Evolutionary conservation across 2,888 invertebrate genomes (phyloP), one percentile per base, ranked within the genome.

Genomic region (Diarsia brunnea): DNA sequence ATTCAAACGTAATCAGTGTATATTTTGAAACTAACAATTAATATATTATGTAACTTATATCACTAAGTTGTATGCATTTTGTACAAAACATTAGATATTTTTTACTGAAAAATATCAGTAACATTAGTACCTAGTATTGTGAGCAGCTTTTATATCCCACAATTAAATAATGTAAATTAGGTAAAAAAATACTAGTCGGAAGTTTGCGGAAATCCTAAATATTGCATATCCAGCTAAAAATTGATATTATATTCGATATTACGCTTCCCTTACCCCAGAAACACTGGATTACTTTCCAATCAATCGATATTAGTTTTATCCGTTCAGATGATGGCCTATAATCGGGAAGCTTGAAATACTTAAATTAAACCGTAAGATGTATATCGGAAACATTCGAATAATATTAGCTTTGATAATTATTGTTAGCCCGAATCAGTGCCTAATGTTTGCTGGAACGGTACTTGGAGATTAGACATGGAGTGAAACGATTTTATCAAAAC

Each of bases 371-470:
- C 83, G 66, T 93, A 93, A 94, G 93, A 89, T 92, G 91, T 95
- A 92, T 95, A 95, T 93, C 91, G 91, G 90, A 92, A 78, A 89
- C 43, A 89, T 81, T 86, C 86, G 85, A 89, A 89, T 92, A 91
- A 91, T 91, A 90, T 93, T 95, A 95, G 95, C 96, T 96, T 96
- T 95, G 94, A 93, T 95, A 96, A 76, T 86, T 84, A 87, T 94
- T 93, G 92, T 94, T 95, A 95, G 93, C 94, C 90, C 91, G 92
- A 95, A 93, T 93, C 95, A 95, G 96, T 96, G 96, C 96, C 96
- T 96, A 94, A 93, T 86, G 89, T 91, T 88, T 90, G 92, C 91
- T 89, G 93, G 93, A 90, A 88, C 81, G 92, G 91, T 90, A 86
- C 91, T 85, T 90, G 89, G 94, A 93, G 94, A 93, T 94, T 93